These are phyloP conservation scores for rat (Rattus norvegicus) DNA, from an alignment of 2,113 vertebrate species.

Conservation along the genomic window DNA sequence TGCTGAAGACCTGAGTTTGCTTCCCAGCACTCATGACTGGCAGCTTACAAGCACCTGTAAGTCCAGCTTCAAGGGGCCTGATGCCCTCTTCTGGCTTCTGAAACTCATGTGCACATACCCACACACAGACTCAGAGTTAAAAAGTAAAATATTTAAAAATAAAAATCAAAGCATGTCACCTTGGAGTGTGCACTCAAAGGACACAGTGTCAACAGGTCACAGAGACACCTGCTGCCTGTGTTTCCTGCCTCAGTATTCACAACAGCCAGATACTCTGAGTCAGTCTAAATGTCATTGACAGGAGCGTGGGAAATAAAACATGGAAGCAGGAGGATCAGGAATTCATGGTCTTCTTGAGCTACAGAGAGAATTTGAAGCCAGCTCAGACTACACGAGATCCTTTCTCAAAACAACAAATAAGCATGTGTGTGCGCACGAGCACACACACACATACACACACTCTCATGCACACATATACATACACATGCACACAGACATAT, in stretches of 20 bases:
- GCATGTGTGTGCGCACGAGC: too few relatives aligned
- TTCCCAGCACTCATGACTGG: background rate
- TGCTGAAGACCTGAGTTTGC: background rate
- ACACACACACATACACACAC: background rate
- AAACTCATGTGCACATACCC: background rate
- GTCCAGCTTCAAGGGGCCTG: background rate
- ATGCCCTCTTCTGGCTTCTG: background rate
- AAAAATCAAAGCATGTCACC: too few relatives aligned
- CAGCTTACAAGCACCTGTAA: too few relatives aligned
- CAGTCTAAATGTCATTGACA: too few relatives aligned
- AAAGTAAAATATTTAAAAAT: background rate
- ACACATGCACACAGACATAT: background rate
- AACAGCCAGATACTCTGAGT: background rate
- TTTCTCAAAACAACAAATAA: background rate
- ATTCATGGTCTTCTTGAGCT: background rate
- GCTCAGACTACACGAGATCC: background rate
- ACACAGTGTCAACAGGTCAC: too few relatives aligned
- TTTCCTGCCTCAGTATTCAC: background rate
- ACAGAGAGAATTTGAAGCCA: background rate
- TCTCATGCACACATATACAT: background rate
- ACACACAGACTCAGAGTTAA: background rate
- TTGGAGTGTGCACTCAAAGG: background rate
- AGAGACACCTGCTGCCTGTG: background rate
- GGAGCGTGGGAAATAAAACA: too few relatives aligned
- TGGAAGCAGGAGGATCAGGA: background rate